Evolutionary conservation across 2,888 invertebrate species (phyloP).

Genomic region (Plebejus anna): DNA sequence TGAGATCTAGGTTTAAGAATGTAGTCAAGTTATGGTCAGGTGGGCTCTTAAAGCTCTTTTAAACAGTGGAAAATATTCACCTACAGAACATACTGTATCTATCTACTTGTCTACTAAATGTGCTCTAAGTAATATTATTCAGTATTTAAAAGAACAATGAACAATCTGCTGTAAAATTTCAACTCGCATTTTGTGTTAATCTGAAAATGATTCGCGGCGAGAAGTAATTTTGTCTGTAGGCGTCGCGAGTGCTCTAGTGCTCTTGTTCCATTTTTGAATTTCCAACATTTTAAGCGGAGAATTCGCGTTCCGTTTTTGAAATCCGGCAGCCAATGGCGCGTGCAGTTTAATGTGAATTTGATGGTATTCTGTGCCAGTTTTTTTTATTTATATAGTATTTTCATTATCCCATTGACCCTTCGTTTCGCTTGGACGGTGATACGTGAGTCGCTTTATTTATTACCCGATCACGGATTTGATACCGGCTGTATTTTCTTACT

Average conservation of each 20-base stretch:
- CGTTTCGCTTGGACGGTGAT: conserved; percentile 45
- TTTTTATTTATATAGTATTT: conserved; percentile 42
- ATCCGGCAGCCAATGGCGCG: conserved; percentile 39
- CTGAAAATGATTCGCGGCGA: conserved; percentile 10
- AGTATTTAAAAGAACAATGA: background rate
- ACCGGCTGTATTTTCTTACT: conserved; percentile 22
- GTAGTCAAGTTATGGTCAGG: no score
- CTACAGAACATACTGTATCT: background rate
- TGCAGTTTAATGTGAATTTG: conserved; percentile 56
- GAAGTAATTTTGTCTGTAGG: conserved; percentile 14
- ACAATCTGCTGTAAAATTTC: background rate
- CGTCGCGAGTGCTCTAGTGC: conserved; percentile 6
- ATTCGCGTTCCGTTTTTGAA: conserved; percentile 29
- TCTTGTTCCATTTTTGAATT: conserved; percentile 18
- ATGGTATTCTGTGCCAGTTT: conserved; percentile 54
- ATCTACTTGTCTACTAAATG: no score
- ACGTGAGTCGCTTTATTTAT: conserved; percentile 31
- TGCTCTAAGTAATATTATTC: background rate
- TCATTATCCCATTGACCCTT: conserved; percentile 49
- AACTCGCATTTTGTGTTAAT: background rate
- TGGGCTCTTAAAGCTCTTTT: no score
- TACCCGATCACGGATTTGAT: conserved; percentile 15
- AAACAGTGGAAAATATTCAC: no score
- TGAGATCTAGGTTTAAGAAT: no score
- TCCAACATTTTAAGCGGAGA: conserved; percentile 27